Conservation (phyloP, 92 coral and sea anemone species). For the Micromussa lordhowensis region DNA sequence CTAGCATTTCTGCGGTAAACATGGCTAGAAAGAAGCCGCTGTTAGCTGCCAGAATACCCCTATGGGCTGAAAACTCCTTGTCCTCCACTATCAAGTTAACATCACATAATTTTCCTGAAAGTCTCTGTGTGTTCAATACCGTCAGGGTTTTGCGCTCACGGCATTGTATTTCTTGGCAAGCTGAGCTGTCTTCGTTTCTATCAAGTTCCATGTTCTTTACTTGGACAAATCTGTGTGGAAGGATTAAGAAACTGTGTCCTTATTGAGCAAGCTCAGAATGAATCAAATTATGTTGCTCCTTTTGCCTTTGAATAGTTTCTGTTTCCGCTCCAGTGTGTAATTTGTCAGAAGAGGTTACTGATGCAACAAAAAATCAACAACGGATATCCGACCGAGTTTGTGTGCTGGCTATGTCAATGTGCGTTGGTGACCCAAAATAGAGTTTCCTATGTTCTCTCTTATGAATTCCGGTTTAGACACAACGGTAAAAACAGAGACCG, state of each 20-base stretch:
- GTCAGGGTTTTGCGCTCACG: conserved; percentile 19
- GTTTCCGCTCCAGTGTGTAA: too few relatives aligned
- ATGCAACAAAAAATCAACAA: too few relatives aligned
- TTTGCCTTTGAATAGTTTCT: too few relatives aligned
- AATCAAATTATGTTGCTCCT: too few relatives aligned
- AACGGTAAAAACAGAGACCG: too few relatives aligned
- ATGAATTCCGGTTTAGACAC: too few relatives aligned
- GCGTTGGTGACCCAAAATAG: too few relatives aligned
- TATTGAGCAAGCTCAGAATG: not conserved
- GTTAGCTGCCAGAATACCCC: conserved; percentile 88
- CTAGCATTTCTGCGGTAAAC: conserved; percentile 94
- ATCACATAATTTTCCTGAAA: conserved; percentile 78
- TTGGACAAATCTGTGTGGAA: not conserved
- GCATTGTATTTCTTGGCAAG: conserved; percentile 8
- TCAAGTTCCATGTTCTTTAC: conserved; percentile 22
- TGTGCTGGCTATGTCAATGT: too few relatives aligned
- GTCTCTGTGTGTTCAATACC: conserved; percentile 76
- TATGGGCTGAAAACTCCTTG: conserved; percentile 87
- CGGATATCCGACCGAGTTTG: too few relatives aligned
- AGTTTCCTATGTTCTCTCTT: too few relatives aligned
- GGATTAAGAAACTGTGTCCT: too few relatives aligned
- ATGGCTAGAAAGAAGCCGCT: conserved; percentile 85
- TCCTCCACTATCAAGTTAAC: conserved; percentile 74
- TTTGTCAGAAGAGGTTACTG: too few relatives aligned
- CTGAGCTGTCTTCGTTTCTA: not conserved